Evolutionary conservation across 1,140 invertebrate species (phyloP).

Genomic region (Drosophila albomicans): DNA sequence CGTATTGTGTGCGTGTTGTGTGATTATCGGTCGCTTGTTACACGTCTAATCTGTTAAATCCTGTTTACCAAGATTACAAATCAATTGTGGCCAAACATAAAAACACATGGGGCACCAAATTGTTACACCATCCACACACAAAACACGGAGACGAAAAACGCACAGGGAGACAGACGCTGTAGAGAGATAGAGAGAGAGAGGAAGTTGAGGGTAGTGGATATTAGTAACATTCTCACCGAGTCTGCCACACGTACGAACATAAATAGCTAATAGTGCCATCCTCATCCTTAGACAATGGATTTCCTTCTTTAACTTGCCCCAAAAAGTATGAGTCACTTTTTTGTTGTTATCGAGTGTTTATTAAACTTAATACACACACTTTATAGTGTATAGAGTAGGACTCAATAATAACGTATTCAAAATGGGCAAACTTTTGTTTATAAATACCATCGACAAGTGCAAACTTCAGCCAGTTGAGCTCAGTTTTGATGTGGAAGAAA

Average conservation of each 20-base stretch:
- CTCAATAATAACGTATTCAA: too few relatives aligned
- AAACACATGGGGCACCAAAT: constrained; percentile 64
- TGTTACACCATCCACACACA: constrained; percentile 1
- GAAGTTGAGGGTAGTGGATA: not conserved
- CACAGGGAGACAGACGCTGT: too few relatives aligned
- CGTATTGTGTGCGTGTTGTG: constrained; percentile 57
- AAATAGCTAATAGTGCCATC: constrained; percentile 35
- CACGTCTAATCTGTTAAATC: constrained; percentile 83
- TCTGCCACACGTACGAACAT: constrained; percentile 36
- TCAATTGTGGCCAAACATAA: constrained; percentile 82
- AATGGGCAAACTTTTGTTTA: too few relatives aligned
- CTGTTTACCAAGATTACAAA: constrained; percentile 82
- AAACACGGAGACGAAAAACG: not conserved
- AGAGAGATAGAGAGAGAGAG: not conserved
- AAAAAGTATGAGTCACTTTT: too few relatives aligned
- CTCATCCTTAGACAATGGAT: not conserved
- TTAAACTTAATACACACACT: too few relatives aligned
- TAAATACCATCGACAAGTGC: too few relatives aligned
- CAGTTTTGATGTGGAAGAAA: too few relatives aligned
- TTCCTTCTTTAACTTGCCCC: not conserved
- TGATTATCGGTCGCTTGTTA: constrained; percentile 81
- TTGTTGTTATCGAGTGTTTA: too few relatives aligned
- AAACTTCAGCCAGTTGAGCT: too few relatives aligned
- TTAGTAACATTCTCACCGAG: constrained; percentile 25
- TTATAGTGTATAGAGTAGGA: too few relatives aligned